Conservation (phyloP, 2,113 vertebrate species). For the Grus americana region DNA sequence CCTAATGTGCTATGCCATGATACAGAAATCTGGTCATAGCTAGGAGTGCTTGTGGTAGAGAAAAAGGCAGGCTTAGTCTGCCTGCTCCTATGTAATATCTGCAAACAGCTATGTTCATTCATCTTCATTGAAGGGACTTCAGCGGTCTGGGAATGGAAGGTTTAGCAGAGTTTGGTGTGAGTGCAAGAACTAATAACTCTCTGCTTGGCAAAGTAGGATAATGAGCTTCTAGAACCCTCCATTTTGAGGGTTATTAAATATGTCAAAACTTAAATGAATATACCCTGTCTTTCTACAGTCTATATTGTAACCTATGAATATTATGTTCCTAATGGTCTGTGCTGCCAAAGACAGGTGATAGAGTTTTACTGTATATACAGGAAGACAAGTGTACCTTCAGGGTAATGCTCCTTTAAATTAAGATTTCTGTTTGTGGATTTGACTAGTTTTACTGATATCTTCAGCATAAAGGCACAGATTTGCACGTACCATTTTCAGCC, state of each 20-base stretch:
- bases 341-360: background rate
- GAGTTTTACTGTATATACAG: background rate
- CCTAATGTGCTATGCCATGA: background rate
- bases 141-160: background rate
- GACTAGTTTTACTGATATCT: background rate
- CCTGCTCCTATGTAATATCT: background rate
- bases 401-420: background rate
- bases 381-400: background rate
- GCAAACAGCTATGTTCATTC: background rate
- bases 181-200: background rate
- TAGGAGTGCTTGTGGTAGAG: background rate
- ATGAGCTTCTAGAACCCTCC: background rate
- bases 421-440: background rate
- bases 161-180: background rate
- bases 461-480: background rate
- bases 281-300: background rate
- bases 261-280: background rate
- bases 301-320: background rate
- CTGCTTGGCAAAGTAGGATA: background rate
- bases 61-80: background rate
- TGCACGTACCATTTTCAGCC: background rate
- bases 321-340: background rate
- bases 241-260: background rate
- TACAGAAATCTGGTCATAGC: background rate
- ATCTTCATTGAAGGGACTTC: background rate